Evolutionary conservation across 2,888 invertebrate genomes (phyloP).

Genomic region (Biston betularia): DNA sequence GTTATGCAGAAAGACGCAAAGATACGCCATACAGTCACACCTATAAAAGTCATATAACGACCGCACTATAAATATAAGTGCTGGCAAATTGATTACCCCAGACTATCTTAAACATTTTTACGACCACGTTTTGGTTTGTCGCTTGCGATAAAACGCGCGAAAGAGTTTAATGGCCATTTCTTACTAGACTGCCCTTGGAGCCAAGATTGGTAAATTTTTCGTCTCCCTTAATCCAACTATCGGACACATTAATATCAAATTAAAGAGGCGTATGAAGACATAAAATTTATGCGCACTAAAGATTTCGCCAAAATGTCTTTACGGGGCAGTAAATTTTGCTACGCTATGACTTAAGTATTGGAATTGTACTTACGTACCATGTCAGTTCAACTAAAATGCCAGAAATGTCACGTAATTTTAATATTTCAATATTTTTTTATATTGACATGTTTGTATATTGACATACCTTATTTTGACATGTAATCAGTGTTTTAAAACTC

Average conservation of each 20-base stretch:
- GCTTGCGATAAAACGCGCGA: slow-evolving; percentile 40
- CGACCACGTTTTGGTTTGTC: slow-evolving; percentile 47
- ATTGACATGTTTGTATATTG: no score
- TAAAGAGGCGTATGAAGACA: slow-evolving; percentile 32
- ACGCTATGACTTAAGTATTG: slow-evolving; percentile 23
- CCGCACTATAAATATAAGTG: slow-evolving; percentile 60
- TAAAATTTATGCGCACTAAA: slow-evolving; percentile 42
- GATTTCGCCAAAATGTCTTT: slow-evolving; percentile 30
- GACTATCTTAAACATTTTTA: slow-evolving; percentile 64
- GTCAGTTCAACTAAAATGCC: not conserved
- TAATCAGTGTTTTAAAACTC: no score
- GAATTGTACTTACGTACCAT: not conserved
- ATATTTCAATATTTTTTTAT: no score
- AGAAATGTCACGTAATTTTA: not conserved
- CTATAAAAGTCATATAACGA: slow-evolving; percentile 47
- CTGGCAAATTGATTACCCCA: slow-evolving; percentile 62
- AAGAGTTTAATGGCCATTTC: slow-evolving; percentile 41
- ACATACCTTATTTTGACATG: no score
- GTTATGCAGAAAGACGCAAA: slow-evolving; percentile 15
- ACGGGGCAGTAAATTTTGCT: slow-evolving; percentile 34
- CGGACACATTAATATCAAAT: slow-evolving; percentile 32
- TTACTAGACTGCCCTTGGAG: slow-evolving; percentile 27
- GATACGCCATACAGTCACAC: slow-evolving; percentile 34
- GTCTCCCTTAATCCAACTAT: slow-evolving; percentile 22
- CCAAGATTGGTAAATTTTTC: slow-evolving; percentile 17